Evolutionary conservation across 1,140 invertebrate species (phyloP), one percentile per base, ranked within the genome.

Genomic region (Platyscapa corneri): DNA sequence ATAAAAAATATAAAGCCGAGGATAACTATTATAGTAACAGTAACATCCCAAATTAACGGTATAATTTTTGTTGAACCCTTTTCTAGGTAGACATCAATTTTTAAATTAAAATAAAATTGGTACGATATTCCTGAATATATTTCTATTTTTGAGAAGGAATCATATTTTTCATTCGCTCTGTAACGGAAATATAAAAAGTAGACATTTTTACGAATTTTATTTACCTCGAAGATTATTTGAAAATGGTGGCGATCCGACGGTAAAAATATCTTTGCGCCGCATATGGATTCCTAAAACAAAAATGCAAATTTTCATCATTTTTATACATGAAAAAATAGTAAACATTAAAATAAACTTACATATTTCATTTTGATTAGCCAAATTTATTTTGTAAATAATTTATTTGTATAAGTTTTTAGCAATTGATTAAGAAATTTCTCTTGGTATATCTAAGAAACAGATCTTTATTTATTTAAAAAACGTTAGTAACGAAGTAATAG

Each of bases 251-350:
- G 89, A 90, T 88, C 88, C 89, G 89, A 90, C 76, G 87, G 82
- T 83, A 86, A 88, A 74, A 86, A 86, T 83, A 88, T 88, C 89
- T 89, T 83, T 88, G 86, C 88, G 89, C 88, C 90, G 89, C 92
- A 93, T 92, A 90, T 82, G 90, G 90, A 89, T 89, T 90, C 88
- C 92, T 93, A 88, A 30, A 67, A 65, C 32, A 89, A 89, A 86
- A 82, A 84, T 87, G 75, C 3, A 2, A 42, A 79, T n/a, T 0
- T 80, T 67, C 32, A 60, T 27, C 16, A 67, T 67, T 49, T 37
- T 82, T 82, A 56, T 65, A 49, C 14, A 20, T 56, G 37, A 56
- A 27, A 60, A 53, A 34, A 34, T 37, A 56, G 8, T 5, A 0
- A 67, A 32, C 12, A 67, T 67, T 67, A 67, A 32, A 32, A 32